Percentiles rank a stretch among this genome's conserved stretches.
phyloP scores from a whole-genome alignment of 53 echinoderm and acorn worm species.

The Hippasteria phrygiana region DNA sequence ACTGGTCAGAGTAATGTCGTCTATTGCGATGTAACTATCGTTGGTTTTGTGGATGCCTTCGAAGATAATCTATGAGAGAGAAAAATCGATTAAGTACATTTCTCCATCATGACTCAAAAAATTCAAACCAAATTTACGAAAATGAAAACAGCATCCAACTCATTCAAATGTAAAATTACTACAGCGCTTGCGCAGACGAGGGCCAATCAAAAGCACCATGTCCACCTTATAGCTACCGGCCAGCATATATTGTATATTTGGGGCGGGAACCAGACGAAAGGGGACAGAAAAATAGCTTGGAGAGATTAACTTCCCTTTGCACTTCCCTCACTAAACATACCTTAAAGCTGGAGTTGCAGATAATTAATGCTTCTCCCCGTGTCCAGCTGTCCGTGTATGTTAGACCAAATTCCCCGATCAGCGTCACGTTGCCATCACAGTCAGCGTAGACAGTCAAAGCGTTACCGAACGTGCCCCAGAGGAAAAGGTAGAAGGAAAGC shows the following conservation, averaged over 20 bases:
- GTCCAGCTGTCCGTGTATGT: conserved; percentile 21
- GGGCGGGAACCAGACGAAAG: too few relatives aligned
- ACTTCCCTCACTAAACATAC: neutral
- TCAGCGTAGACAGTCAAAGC: conserved; percentile 6
- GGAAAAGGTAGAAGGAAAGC: conserved; percentile 45
- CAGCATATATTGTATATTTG: too few relatives aligned
- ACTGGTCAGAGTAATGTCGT: neutral
- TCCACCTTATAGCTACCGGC: too few relatives aligned
- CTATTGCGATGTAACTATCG: conserved; percentile 3
- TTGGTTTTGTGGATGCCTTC: neutral
- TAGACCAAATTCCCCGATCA: neutral
- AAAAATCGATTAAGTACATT: neutral
- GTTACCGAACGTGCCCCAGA: conserved; percentile 7
- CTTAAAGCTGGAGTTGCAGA: neutral
- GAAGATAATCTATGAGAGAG: neutral
- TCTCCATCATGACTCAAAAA: too few relatives aligned
- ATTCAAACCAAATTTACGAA: too few relatives aligned
- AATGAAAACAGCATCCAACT: too few relatives aligned
- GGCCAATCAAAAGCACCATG: too few relatives aligned
- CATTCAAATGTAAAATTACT: too few relatives aligned
- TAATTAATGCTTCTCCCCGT: neutral
- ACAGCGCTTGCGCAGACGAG: too few relatives aligned
- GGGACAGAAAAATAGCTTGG: neutral
- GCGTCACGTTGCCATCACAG: neutral
- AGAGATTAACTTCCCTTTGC: neutral